These are phyloP conservation scores for Crambe crambe DNA, from an alignment of 37 sponge, comb jelly and placozoan genomes.

Conservation along the genomic window DNA sequence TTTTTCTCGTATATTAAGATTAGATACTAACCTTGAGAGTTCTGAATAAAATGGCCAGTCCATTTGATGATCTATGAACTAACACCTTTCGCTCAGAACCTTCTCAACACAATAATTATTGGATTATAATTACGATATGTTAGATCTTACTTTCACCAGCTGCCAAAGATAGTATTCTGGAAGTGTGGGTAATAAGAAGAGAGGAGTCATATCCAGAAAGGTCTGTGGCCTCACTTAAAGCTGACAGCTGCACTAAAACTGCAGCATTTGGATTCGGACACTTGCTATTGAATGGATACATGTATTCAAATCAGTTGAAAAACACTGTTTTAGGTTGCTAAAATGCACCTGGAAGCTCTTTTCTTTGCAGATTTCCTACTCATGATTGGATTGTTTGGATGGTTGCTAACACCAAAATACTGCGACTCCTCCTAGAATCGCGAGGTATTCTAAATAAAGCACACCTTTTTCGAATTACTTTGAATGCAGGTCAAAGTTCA, in stretches of 20 bases:
- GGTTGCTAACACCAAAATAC: neutral
- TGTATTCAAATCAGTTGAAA: too few relatives aligned
- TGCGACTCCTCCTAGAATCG: too few relatives aligned
- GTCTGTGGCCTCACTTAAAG: neutral
- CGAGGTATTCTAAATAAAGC: too few relatives aligned
- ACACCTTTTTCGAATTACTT: too few relatives aligned
- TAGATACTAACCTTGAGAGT: conserved; percentile 13
- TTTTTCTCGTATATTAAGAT: neutral
- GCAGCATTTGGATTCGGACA: neutral
- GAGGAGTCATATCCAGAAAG: neutral
- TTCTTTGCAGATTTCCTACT: neutral
- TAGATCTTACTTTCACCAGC: neutral
- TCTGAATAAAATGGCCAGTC: conserved; percentile 12
- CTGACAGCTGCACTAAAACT: neutral
- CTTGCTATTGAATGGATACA: too few relatives aligned
- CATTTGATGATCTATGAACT: conserved; percentile 23
- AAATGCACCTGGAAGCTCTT: neutral
- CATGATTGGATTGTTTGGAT: neutral
- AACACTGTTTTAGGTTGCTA: neutral
- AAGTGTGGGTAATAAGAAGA: neutral
- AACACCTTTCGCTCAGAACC: conserved; percentile 35
- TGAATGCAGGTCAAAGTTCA: too few relatives aligned
- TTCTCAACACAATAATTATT: neutral
- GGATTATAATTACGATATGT: neutral
- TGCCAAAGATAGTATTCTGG: conserved; percentile 2